Percentiles rank a stretch among this genome's conserved stretches.
phyloP scores from a whole-genome alignment of 2,888 invertebrate species.

The Atethmia centrago region DNA sequence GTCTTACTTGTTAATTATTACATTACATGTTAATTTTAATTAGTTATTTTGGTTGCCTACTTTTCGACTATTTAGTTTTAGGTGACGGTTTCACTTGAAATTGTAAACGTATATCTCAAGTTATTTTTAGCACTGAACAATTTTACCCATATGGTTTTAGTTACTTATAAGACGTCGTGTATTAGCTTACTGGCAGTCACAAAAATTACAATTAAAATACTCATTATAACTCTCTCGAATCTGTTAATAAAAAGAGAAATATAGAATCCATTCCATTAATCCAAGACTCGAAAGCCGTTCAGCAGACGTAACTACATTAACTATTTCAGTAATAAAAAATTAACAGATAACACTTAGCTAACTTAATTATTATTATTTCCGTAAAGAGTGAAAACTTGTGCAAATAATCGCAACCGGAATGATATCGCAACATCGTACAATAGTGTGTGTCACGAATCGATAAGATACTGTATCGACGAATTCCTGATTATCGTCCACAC shows the following conservation, averaged over 20 bases:
- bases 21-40: too few relatives aligned
- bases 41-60: neutral
- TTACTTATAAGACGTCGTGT: too few relatives aligned
- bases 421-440: constrained; percentile 19
- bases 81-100: neutral
- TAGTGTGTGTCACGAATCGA: constrained; percentile 56
- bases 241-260: neutral
- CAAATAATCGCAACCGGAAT: constrained; percentile 35
- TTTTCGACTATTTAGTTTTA: neutral
- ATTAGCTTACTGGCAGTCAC: neutral
- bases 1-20: neutral
- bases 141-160: neutral
- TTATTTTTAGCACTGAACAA: neutral
- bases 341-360: neutral
- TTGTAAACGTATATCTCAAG: neutral
- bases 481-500: constrained; percentile 54
- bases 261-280: neutral
- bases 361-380: constrained; percentile 27
- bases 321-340: constrained; percentile 14
- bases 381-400: constrained; percentile 45
- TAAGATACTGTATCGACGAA: constrained; percentile 63
- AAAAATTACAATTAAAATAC: neutral
- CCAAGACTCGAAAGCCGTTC: neutral
- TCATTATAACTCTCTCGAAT: neutral
- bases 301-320: neutral